Evolutionary conservation across 2,888 invertebrate species (phyloP).

Genomic region (Gymnosoma rotundatum): DNA sequence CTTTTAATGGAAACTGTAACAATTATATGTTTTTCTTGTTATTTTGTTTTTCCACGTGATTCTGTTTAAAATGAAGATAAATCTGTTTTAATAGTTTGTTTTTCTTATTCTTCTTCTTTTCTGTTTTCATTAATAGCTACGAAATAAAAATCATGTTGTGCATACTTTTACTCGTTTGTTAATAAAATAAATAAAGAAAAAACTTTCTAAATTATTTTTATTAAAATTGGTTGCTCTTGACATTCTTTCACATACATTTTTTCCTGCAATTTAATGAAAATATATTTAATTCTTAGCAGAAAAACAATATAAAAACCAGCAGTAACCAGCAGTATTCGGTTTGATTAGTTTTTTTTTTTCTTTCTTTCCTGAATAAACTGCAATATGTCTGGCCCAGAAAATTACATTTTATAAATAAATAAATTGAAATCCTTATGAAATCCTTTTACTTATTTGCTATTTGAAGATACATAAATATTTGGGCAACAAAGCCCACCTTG

Average conservation of each 20-base stretch:
- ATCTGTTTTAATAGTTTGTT: conserved; percentile 8
- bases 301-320: too few species aligned
- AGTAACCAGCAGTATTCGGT: too few species aligned
- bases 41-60: conserved; percentile 9
- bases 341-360: too few species aligned
- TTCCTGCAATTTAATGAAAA: background rate
- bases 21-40: conserved; percentile 15
- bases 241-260: background rate
- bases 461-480: too few species aligned
- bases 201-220: conserved; percentile 17
- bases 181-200: background rate
- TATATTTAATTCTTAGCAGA: too few species aligned
- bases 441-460: too few species aligned
- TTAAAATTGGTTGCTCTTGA: conserved; percentile 41
- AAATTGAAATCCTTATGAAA: too few species aligned
- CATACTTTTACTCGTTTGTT: background rate
- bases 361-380: too few species aligned
- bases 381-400: too few species aligned
- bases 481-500: too few species aligned
- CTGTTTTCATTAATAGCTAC: background rate
- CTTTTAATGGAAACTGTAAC: conserved; percentile 43
- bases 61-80: conserved; percentile 24
- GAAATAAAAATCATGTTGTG: background rate
- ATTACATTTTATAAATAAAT: too few species aligned
- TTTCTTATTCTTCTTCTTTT: conserved; percentile 2